phyloP scores from a whole-genome alignment of 2,888 invertebrate genomes.

The Tenodera sinensis region DNA sequence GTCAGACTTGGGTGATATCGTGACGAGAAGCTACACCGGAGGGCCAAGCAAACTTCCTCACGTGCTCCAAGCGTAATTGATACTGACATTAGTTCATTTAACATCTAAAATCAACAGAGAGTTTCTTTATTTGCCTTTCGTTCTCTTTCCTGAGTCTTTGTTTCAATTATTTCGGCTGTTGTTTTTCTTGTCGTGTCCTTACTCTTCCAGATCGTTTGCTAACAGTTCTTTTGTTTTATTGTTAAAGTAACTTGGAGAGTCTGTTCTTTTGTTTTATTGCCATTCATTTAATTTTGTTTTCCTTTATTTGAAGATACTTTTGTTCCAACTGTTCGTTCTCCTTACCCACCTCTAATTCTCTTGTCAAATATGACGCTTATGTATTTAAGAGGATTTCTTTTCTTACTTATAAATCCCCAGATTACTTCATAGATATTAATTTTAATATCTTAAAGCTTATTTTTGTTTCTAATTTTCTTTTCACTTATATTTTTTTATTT shows the following conservation, averaged over 20 bases:
- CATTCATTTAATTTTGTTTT: not conserved
- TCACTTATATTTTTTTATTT: no score
- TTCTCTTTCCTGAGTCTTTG: not conserved
- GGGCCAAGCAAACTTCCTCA: not conserved
- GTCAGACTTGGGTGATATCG: not conserved
- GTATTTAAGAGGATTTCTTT: not conserved
- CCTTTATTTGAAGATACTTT: not conserved
- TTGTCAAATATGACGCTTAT: no score
- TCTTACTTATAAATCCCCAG: not conserved
- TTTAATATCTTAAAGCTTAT: not conserved
- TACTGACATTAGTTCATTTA: constrained; percentile 1
- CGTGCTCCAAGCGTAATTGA: not conserved
- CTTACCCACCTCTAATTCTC: not conserved
- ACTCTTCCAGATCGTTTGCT: not conserved
- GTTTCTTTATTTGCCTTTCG: not conserved
- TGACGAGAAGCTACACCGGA: not conserved
- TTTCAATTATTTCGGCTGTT: not conserved
- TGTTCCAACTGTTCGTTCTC: not conserved
- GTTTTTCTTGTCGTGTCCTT: not conserved
- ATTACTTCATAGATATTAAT: not conserved
- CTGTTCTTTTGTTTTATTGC: not conserved
- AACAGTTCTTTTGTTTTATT: not conserved
- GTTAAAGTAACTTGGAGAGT: not conserved
- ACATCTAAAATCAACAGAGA: not conserved
- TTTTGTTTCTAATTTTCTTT: not conserved